Percentiles rank a stretch among this genome's conserved stretches.
These are phyloP conservation scores for Ondatra zibethicus DNA, from an alignment of 2,113 vertebrate species.

Conservation along the genomic window DNA sequence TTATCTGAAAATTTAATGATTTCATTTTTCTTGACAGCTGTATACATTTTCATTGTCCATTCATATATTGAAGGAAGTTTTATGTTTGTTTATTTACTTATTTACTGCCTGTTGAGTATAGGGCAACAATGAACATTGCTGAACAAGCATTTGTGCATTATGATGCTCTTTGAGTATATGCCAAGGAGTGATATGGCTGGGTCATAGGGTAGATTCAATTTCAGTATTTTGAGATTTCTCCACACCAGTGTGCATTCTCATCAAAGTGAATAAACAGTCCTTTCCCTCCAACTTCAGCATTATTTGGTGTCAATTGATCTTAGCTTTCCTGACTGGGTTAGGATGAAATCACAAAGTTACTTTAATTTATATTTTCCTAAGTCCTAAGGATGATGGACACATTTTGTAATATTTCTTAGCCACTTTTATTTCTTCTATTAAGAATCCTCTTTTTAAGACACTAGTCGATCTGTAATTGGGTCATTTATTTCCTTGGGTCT, in stretches of 20 bases:
- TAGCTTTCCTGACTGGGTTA: background rate
- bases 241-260: background rate
- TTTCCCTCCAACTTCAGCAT: background rate
- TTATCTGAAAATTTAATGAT: background rate
- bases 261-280: background rate
- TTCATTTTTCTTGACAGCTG: background rate
- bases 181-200: background rate
- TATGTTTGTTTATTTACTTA: background rate
- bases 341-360: background rate
- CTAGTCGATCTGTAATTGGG: background rate
- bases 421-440: background rate
- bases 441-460: background rate
- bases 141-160: background rate
- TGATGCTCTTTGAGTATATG: background rate
- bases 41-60: background rate
- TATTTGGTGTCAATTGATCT: background rate
- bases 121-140: background rate
- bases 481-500: background rate
- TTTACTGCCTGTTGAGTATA: background rate
- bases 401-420: background rate
- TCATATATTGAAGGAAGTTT: background rate
- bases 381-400: background rate
- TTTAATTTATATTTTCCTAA: background rate
- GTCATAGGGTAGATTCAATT: background rate
- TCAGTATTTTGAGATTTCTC: background rate